These are phyloP conservation scores for Papilio dardanus DNA, from an alignment of 1,140 invertebrate genomes.

Conservation along the genomic window DNA sequence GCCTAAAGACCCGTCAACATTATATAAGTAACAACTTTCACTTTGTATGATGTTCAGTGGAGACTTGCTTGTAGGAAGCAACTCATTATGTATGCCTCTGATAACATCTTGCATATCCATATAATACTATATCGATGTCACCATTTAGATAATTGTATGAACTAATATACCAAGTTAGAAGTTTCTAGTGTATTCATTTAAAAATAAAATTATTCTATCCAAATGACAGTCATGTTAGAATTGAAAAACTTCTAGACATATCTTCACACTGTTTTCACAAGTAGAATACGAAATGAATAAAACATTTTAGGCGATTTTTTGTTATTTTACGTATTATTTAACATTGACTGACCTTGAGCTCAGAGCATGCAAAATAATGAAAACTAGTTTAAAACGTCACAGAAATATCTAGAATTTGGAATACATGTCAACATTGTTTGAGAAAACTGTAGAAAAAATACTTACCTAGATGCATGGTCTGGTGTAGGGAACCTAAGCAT, in stretches of 20 bases:
- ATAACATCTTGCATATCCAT: background rate
- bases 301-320: background rate
- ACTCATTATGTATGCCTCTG: conserved; percentile 7
- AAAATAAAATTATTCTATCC: background rate
- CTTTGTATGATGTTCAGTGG: conserved; percentile 9
- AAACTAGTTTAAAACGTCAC: background rate
- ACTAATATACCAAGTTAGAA: no score
- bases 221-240: no score
- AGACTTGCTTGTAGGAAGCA: conserved; percentile 14
- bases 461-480: conserved; percentile 89
- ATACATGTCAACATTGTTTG: background rate
- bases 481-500: conserved; percentile 87
- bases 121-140: background rate
- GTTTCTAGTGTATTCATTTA: background rate
- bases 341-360: background rate
- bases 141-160: no score
- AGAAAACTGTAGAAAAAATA: conserved; percentile 30
- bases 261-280: background rate
- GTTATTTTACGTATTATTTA: no score
- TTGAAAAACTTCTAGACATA: background rate
- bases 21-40: conserved; percentile 35
- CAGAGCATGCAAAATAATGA: background rate
- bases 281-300: background rate
- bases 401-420: no score
- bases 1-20: background rate